Evolutionary conservation across 2,888 invertebrate species (phyloP).

Genomic region (Tineola bisselliella): DNA sequence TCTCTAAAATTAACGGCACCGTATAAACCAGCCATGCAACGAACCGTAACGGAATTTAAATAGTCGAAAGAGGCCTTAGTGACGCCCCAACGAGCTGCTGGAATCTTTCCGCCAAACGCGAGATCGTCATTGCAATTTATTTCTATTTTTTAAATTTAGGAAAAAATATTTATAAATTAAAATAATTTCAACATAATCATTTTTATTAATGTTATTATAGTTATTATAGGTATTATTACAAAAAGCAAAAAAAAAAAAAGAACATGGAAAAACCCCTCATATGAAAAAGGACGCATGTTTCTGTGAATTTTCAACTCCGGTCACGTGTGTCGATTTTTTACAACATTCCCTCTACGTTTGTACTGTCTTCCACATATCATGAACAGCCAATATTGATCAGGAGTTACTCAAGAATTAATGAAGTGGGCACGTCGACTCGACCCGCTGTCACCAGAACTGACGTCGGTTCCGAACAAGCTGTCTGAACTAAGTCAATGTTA

Average conservation of each 20-base stretch:
- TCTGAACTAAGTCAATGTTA: constrained; percentile 5
- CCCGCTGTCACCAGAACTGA: constrained; percentile 33
- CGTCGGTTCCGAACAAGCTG: constrained; percentile 19
- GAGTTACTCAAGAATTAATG: constrained; percentile 59
- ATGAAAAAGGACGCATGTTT: no score
- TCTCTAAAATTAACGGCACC: constrained; percentile 61
- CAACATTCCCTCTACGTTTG: not conserved
- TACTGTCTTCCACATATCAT: constrained; percentile 9
- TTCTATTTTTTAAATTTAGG: not conserved
- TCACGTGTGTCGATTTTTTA: constrained; percentile 5
- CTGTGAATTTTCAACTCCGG: not conserved
- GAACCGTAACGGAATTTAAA: constrained; percentile 67
- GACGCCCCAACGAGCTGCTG: constrained; percentile 18
- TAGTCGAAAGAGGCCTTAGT: constrained; percentile 59
- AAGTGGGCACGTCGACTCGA: constrained; percentile 57
- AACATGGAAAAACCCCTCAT: no score
- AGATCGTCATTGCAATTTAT: not conserved
- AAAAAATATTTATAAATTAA: no score
- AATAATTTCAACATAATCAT: no score
- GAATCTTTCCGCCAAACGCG: constrained; percentile 17
- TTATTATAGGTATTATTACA: no score
- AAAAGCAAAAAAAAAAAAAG: no score
- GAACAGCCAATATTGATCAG: constrained; percentile 38
- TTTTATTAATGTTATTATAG: no score
- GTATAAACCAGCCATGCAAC: constrained; percentile 67